A percentile compares a stretch with the other conserved stretches of the same genome.
Evolutionary conservation across 2,888 invertebrate genomes (phyloP).

Genomic region (Magallana nippona): DNA sequence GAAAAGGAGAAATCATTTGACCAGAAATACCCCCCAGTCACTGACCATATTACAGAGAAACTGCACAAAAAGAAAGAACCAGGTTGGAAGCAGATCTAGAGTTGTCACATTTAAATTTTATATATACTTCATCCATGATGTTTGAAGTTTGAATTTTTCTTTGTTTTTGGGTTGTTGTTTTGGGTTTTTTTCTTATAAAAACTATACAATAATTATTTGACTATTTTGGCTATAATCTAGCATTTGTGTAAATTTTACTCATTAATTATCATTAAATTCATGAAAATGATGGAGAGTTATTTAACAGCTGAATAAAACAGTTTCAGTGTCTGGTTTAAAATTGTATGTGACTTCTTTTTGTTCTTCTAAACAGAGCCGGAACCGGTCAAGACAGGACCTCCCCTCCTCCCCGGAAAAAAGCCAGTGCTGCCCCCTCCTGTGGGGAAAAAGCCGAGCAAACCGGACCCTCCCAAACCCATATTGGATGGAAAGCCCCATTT

Average conservation of each 20-base stretch:
- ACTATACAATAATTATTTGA: no score
- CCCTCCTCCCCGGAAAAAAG: conserved; percentile 58
- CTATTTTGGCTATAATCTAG: no score
- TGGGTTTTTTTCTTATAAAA: no score
- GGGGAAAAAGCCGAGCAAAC: conserved; percentile 74
- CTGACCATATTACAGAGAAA: conserved; percentile 41
- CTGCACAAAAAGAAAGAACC: conserved; percentile 29
- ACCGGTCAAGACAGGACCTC: conserved; percentile 52
- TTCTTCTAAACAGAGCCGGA: not conserved
- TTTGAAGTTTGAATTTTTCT: no score
- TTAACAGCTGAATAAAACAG: not conserved
- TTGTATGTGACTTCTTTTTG: no score
- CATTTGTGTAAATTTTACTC: no score
- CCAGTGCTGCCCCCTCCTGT: conserved; percentile 75
- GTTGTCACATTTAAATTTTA: no score
- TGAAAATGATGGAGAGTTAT: no score
- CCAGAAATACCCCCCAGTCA: conserved; percentile 52
- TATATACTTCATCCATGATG: no score
- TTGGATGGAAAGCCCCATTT: not conserved
- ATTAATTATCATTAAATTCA: no score
- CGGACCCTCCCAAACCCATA: conserved; percentile 54
- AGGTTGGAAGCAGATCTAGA: not conserved
- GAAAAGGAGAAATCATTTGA: conserved; percentile 59
- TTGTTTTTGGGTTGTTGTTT: no score
- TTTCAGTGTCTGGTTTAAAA: not conserved